phyloP scores from a whole-genome alignment of 2,888 invertebrate species.

The Alviniconcha strummeri region DNA sequence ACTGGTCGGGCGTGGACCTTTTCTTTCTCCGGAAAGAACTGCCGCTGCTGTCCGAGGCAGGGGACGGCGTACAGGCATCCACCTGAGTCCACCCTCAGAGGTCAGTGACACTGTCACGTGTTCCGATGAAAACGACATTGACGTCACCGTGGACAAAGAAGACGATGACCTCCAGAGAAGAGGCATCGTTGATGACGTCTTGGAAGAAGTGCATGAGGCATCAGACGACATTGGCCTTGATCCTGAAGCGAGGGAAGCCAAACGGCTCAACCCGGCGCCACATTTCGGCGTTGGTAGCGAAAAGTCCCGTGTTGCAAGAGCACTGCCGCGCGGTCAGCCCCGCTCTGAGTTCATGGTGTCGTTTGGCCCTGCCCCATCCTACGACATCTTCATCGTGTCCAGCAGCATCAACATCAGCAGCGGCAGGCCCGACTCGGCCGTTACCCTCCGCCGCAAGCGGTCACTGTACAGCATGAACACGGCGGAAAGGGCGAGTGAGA shows the following conservation, averaged over 20 bases:
- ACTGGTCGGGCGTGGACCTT: no score
- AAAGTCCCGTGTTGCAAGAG: no score
- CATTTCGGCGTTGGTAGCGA: no score
- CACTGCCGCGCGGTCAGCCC: neutral
- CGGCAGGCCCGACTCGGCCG: neutral
- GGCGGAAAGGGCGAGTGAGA: neutral
- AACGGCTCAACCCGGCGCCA: no score
- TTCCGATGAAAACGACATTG: constrained; percentile 8
- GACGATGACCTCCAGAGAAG: neutral
- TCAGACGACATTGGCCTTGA: no score
- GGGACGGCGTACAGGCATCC: neutral
- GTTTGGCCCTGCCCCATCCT: neutral
- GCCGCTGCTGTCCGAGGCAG: neutral
- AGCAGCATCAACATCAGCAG: neutral
- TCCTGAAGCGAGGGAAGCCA: no score
- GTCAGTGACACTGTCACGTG: neutral
- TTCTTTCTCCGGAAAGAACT: no score
- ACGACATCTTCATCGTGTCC: neutral
- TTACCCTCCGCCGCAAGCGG: no score
- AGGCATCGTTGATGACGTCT: no score
- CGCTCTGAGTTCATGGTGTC: neutral
- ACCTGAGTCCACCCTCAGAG: neutral
- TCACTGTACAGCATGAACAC: no score
- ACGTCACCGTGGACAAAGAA: neutral
- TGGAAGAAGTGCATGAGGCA: no score